phyloP scores from a whole-genome alignment of 2,113 vertebrate species.

The Pan troglodytes region DNA sequence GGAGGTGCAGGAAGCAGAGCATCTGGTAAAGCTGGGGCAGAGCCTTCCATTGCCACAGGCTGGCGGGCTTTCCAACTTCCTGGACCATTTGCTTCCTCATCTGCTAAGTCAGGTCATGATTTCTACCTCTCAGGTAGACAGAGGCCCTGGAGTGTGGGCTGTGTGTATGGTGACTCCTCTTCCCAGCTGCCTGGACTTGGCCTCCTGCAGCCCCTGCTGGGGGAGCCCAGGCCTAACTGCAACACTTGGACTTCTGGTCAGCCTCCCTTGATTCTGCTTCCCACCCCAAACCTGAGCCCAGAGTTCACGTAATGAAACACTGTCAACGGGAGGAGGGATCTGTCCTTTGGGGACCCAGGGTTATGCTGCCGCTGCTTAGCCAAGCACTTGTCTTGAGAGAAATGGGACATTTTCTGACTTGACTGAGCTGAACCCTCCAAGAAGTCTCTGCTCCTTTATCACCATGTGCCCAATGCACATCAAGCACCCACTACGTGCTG shows the following conservation, averaged over 20 bases:
- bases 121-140: not conserved
- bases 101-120: not conserved
- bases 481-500: accelerated
- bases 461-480: accelerated
- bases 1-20: not conserved
- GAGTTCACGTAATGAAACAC: accelerated
- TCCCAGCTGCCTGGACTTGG: not conserved
- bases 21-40: not conserved
- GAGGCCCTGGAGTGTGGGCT: not conserved
- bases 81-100: not conserved
- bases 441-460: not conserved
- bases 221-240: accelerated
- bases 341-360: not conserved
- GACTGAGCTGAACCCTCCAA: not conserved
- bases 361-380: not conserved
- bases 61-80: not conserved
- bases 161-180: not conserved
- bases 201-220: no score
- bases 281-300: no score
- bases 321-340: not conserved
- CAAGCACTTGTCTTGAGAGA: not conserved
- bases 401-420: not conserved
- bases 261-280: not conserved
- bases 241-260: not conserved
- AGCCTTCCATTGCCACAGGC: not conserved